Evolutionary conservation across 2,888 invertebrate species (phyloP), one percentile per base, ranked within the genome.

Genomic region (Tiliacea citrago): DNA sequence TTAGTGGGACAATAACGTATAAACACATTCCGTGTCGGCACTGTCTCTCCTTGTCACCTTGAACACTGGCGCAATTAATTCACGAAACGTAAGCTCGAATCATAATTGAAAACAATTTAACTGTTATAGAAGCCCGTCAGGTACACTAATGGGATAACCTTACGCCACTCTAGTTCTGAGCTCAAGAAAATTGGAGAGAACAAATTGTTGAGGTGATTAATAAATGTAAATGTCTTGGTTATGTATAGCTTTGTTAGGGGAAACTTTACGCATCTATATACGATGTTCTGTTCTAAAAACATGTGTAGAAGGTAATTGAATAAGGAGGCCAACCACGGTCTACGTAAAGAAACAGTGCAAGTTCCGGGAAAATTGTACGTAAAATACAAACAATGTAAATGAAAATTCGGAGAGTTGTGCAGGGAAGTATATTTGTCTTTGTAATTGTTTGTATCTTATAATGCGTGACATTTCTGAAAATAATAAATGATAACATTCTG

Each of bases 1-100:
- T 91, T 93, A 92, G 90, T 88, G 86, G 87, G 89, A 94, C 94
- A 94, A 93, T 93, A 92, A 91, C 91, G 91, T 90, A 91, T 93
- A 92, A 93, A 94, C 91, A 94, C 92, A 92, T 91, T 92, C 91
- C 90, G 84, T 91, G 91, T 91, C 87, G 88, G 83, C 87, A 86
- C 86, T 90, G 88, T 91, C 90, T 91, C 90, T 90, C 87, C 75
- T 75, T 86, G 86, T 85, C 88, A 84, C 89, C 88, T 90, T 83
- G 84, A 82, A 86, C 89, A 85, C 79, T 82, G 80, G 82, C 77
- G 83, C 90, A 91, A 92, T 93, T 93, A 91, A 91, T 90, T 90
- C 86, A 82, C 84, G 87, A 82, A 79, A 84, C 86, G 86, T 90
- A 83, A 88, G 83, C 87, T 81, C 73, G 68, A 87, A 82, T 86